These are phyloP conservation scores for Lasioglossum villosulum DNA, from an alignment of 2,888 invertebrate genomes.

Conservation along the genomic window DNA sequence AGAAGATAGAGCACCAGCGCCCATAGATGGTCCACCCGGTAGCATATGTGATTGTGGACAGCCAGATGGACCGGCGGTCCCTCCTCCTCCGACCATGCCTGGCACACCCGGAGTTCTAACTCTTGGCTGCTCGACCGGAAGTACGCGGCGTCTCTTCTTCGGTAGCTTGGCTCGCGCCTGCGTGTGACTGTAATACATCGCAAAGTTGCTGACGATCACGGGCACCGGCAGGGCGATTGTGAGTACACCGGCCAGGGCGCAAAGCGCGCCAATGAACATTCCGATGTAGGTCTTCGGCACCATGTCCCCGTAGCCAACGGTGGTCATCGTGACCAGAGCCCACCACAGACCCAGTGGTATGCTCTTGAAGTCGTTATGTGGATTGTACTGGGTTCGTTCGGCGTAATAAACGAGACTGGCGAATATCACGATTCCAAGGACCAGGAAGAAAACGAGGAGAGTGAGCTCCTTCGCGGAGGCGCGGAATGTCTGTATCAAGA, in stretches of 20 bases:
- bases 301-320: conserved; percentile 99
- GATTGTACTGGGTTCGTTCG: conserved; percentile 97
- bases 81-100: conserved; percentile 83
- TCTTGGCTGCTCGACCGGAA: conserved; percentile 96
- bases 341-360: conserved; percentile 99
- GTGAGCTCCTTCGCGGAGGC: conserved; percentile 99
- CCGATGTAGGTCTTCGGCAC: conserved; percentile 99
- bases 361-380: conserved; percentile 98
- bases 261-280: conserved; percentile 99
- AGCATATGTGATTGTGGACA: conserved; percentile 73
- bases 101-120: conserved; percentile 84
- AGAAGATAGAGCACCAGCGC: conserved; percentile 45
- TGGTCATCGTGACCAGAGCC: conserved; percentile 99
- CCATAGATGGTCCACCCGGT: conserved; percentile 49
- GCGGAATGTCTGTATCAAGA: conserved; percentile 98
- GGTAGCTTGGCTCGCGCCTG: conserved; percentile 99
- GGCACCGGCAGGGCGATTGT: conserved; percentile 99
- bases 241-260: conserved; percentile 98
- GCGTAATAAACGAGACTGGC: conserved; percentile 99
- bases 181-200: conserved; percentile 97
- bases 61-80: conserved; percentile 74
- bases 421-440: conserved; percentile 97
- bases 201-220: conserved; percentile 99
- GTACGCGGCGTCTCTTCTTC: conserved; percentile 97
- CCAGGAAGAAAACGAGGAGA: conserved; percentile 98